Evolutionary conservation across 1,140 invertebrate species (phyloP), one percentile per base, ranked within the genome.

Genomic region (Luehdorfia chinensis): DNA sequence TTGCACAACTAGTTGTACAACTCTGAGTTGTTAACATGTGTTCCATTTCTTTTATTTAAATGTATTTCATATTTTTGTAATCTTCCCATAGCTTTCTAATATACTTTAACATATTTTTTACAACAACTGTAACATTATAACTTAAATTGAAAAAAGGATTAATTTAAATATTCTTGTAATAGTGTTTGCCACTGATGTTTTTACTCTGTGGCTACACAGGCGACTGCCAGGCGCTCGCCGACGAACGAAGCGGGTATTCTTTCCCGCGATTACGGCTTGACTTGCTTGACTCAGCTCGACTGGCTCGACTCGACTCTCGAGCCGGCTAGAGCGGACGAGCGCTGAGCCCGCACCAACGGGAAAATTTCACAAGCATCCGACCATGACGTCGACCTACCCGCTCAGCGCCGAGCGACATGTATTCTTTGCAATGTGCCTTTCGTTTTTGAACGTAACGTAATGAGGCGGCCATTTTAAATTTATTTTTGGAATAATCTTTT

Each of bases 361-460:
- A 57, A 57, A 67, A 69, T 74, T 66, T 74, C 65, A 56, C 59
- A 66, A 66, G 62, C 68, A 57, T 43, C 69, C 63, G 64, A 57
- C 63, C 70, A 51, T 72, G 61, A 66, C 69, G 55, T 47, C 65
- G 53, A 60, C 59, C 55, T 60, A 55, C 59, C 52, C 55, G 61
- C 47, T 36, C 45, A 30, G 51, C 58, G 50, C 50, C 41, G 45
- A 43, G 50, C 47, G 28, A 62, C 44, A 58, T 60, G 58, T 41
- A 37, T 41, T 69, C 59, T 60, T 61, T 55, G 52, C 55, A 61
- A 65, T 61, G 59, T 55, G 62, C 62, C 62, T 69, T 63, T 67
- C 66, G 51, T 70, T 70, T 64, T 63, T 56, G 52, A 61, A 63
- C 50, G 57, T 58, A 54, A 62, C 54, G 62, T 58, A 63, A 57